Conservation (phyloP, 2,797 vertebrate genomes). For the Nothura maculosa region DNA sequence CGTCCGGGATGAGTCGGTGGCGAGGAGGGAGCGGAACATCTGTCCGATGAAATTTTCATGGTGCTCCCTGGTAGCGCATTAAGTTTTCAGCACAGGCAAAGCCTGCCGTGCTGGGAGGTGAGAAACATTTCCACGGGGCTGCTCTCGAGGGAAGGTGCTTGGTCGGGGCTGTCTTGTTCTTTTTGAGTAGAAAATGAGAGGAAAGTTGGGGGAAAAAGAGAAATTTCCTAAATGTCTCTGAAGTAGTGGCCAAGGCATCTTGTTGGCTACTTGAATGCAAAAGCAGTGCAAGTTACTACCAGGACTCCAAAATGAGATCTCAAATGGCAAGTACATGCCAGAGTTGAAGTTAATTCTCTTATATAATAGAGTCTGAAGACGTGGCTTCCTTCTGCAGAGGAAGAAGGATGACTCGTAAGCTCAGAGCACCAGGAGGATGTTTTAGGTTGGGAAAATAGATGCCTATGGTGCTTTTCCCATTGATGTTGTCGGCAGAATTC, state of each 20-base stretch:
- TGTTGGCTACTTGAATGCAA: neutral
- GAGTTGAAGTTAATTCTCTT: neutral
- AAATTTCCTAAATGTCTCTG: neutral
- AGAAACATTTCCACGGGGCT: constrained; percentile 13
- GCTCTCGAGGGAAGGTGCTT: neutral
- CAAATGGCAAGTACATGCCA: neutral
- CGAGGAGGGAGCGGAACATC: constrained; percentile 27
- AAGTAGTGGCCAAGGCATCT: neutral
- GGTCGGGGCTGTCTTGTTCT: neutral
- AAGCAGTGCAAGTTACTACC: neutral
- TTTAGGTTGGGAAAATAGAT: neutral
- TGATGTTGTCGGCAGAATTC: neutral
- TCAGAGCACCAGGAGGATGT: neutral
- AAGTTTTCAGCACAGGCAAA: constrained; percentile 45
- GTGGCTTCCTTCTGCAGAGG: rapidly evolving
- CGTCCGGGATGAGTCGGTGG: neutral
- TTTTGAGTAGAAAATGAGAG: neutral
- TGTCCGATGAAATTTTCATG: constrained; percentile 64
- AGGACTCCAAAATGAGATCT: neutral
- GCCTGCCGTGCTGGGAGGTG: neutral
- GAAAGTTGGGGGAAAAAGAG: neutral
- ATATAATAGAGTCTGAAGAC: neutral
- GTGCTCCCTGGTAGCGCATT: constrained; percentile 6
- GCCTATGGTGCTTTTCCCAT: neutral
- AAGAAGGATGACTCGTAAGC: rapidly evolving